These are phyloP conservation scores for Glossophaga mutica DNA, from an alignment of 2,797 vertebrate genomes.

Conservation along the genomic window DNA sequence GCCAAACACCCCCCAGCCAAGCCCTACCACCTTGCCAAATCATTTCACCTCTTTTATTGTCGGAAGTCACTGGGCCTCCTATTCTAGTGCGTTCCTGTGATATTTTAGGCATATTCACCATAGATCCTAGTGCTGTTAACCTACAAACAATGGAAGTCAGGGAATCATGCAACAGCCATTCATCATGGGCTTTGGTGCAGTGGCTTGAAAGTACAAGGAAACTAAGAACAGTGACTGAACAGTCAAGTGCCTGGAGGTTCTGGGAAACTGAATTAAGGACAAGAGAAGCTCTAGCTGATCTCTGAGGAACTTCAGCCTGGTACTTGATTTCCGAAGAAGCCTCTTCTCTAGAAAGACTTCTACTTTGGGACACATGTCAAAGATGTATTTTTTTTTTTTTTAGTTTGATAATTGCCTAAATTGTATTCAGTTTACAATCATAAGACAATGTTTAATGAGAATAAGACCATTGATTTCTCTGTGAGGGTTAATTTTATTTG, in stretches of 20 bases:
- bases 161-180: slow-evolving; percentile 67
- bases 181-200: slow-evolving; percentile 66
- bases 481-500: not conserved
- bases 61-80: slow-evolving; percentile 4
- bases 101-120: slow-evolving; percentile 65
- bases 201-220: slow-evolving; percentile 55
- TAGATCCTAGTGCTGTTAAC: slow-evolving; percentile 73
- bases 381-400: not conserved
- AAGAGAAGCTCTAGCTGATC: not conserved
- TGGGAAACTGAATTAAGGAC: slow-evolving; percentile 32
- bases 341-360: not conserved
- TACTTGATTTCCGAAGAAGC: not conserved
- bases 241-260: slow-evolving; percentile 30
- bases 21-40: not conserved
- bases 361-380: not conserved
- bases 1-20: slow-evolving; percentile 4
- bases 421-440: not conserved
- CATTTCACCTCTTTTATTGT: not conserved
- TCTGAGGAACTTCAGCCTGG: not conserved
- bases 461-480: not conserved
- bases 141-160: slow-evolving; percentile 69
- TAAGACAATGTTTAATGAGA: not conserved
- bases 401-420: not conserved
- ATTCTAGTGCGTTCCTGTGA: slow-evolving; percentile 32
- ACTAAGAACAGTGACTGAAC: not conserved